Evolutionary conservation across 2,888 invertebrate species (phyloP).

Genomic region (Drosophila pseudotalamancana): DNA sequence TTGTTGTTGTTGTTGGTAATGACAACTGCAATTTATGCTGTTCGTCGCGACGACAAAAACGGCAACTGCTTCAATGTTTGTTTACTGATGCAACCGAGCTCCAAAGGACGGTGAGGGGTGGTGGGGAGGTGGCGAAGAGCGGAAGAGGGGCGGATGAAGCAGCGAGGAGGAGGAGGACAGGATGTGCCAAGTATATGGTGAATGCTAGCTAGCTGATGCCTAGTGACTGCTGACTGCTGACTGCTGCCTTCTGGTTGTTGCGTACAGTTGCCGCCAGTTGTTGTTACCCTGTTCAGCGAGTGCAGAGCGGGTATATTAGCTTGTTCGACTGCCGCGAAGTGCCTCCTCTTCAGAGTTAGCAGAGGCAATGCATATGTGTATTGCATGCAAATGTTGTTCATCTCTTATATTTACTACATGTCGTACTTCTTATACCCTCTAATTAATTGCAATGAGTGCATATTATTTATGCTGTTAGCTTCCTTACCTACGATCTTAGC

Average conservation of each 20-base stretch:
- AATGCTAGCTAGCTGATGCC: not conserved
- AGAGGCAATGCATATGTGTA: too few species aligned
- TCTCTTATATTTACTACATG: too few species aligned
- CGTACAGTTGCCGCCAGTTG: slow-evolving; percentile 45
- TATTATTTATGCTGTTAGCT: too few species aligned
- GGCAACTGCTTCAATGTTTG: slow-evolving; percentile 4
- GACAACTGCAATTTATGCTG: slow-evolving; percentile 54
- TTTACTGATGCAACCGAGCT: too few species aligned
- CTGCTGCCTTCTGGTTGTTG: not conserved
- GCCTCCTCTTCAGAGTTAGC: too few species aligned
- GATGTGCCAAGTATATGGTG: slow-evolving; percentile 18
- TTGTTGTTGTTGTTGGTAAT: slow-evolving; percentile 41
- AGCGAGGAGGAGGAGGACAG: slow-evolving; percentile 5
- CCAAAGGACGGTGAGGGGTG: too few species aligned
- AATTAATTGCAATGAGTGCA: too few species aligned
- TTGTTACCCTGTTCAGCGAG: not conserved
- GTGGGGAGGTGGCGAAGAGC: too few species aligned
- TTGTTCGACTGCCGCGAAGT: not conserved
- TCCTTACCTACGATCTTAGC: too few species aligned
- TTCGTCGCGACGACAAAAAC: slow-evolving; percentile 42
- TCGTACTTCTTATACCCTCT: too few species aligned
- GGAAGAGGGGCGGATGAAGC: too few species aligned
- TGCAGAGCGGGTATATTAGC: not conserved
- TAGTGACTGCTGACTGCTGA: not conserved
- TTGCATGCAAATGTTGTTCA: too few species aligned